Percentiles rank a stretch among this genome's conserved stretches.
Evolutionary conservation across 2,113 vertebrate species (phyloP).

Genomic region (Ovibos moschatus): DNA sequence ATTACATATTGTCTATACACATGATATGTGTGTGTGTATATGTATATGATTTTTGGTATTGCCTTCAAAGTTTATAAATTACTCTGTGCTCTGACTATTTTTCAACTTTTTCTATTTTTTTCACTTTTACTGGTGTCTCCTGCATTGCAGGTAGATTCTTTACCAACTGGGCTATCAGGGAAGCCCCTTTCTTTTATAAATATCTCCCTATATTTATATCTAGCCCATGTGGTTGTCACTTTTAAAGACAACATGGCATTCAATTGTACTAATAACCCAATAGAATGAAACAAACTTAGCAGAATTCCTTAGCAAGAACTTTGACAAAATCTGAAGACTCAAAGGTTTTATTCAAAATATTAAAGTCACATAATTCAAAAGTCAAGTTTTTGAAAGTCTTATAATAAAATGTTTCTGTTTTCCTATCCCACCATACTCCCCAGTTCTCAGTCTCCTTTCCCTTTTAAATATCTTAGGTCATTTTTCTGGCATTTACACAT

Average conservation of each 20-base stretch:
- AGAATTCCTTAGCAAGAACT: neutral
- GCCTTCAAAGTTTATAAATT: neutral
- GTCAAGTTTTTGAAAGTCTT: neutral
- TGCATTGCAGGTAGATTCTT: neutral
- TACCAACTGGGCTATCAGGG: neutral
- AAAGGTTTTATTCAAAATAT: neutral
- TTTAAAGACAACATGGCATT: neutral
- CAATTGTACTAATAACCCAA: neutral
- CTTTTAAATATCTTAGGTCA: neutral
- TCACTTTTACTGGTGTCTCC: neutral
- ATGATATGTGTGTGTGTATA: neutral
- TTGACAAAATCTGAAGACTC: neutral
- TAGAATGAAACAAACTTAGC: neutral
- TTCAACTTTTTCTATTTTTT: neutral
- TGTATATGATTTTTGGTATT: neutral
- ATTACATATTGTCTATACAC: neutral
- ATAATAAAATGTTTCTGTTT: neutral
- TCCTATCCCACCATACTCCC: neutral
- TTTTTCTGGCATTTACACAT: neutral
- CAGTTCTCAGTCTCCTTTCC: neutral
- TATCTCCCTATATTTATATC: neutral
- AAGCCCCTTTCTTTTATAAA: neutral
- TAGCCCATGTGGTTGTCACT: neutral
- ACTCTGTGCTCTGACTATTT: neutral
- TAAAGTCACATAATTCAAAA: neutral